phyloP scores from a whole-genome alignment of 2,113 vertebrate species.

The Erythrolamprus reginae region DNA sequence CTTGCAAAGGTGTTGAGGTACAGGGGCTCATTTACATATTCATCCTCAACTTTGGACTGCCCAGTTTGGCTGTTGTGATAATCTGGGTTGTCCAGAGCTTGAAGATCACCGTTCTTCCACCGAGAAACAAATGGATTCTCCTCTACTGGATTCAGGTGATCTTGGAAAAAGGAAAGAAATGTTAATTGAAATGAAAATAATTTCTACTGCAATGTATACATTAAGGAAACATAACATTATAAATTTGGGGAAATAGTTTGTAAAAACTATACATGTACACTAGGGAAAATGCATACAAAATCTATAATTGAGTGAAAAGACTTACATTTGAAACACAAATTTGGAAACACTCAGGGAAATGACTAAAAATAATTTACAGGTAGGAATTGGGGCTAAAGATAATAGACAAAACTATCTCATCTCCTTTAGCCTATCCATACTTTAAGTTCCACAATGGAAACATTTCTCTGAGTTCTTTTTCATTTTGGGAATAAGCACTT shows the following conservation, averaged over 20 bases:
- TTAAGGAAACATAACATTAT: neutral
- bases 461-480: neutral
- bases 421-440: neutral
- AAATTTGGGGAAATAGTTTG: neutral
- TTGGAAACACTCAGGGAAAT: neutral
- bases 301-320: neutral
- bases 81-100: slow-evolving; percentile 89
- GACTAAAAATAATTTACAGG: neutral
- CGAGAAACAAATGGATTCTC: slow-evolving; percentile 94
- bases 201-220: neutral
- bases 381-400: neutral
- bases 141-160: slow-evolving; percentile 91
- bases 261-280: neutral
- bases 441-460: neutral
- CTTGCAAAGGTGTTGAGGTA: slow-evolving; percentile 94
- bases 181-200: neutral
- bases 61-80: slow-evolving; percentile 84
- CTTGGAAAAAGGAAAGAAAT: slow-evolving; percentile 55
- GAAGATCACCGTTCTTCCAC: slow-evolving; percentile 87
- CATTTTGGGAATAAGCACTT: neutral
- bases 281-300: neutral
- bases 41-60: slow-evolving; percentile 84
- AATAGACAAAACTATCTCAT: neutral
- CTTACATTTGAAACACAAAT: neutral
- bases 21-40: slow-evolving; percentile 88